Evolutionary conservation across 2,797 vertebrate genomes (phyloP).

Genomic region (Mus spretus): DNA sequence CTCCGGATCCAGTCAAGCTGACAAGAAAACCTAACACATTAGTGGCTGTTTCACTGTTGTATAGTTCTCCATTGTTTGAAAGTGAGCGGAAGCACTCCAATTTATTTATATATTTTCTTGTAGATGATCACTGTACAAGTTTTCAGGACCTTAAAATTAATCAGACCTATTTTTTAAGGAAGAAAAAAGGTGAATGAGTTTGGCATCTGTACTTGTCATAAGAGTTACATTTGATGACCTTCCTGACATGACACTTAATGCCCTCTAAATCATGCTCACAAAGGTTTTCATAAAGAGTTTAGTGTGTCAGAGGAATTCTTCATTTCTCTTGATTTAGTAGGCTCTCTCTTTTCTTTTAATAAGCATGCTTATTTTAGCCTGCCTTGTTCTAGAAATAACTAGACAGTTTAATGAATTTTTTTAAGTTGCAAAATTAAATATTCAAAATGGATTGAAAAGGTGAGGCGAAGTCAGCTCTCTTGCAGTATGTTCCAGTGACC

Average conservation of each 20-base stretch:
- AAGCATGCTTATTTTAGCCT: conserved; percentile 54
- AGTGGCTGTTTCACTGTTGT: neutral
- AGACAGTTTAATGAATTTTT: conserved; percentile 61
- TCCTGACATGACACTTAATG: neutral
- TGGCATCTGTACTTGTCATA: neutral
- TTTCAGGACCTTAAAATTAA: conserved; percentile 42
- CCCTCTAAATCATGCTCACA: neutral
- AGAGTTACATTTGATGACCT: neutral
- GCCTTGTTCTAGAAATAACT: conserved; percentile 69
- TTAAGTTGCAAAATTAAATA: conserved; percentile 62
- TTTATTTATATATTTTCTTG: conserved; percentile 29
- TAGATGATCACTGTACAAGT: neutral
- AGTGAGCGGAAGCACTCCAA: neutral
- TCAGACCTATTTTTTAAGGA: conserved; percentile 39
- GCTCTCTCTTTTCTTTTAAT: conserved; percentile 59
- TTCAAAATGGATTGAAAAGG: conserved; percentile 36
- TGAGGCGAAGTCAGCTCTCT: neutral
- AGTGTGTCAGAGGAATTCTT: conserved; percentile 25
- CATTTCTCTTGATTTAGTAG: conserved; percentile 54
- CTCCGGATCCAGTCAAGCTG: neutral
- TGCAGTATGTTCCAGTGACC: neutral
- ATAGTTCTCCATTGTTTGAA: neutral
- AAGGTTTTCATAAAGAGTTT: neutral
- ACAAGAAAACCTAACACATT: neutral
- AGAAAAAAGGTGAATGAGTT: neutral